These are phyloP conservation scores for Heteromurus nitidus DNA, from an alignment of 2,888 invertebrate genomes.

Conservation along the genomic window DNA sequence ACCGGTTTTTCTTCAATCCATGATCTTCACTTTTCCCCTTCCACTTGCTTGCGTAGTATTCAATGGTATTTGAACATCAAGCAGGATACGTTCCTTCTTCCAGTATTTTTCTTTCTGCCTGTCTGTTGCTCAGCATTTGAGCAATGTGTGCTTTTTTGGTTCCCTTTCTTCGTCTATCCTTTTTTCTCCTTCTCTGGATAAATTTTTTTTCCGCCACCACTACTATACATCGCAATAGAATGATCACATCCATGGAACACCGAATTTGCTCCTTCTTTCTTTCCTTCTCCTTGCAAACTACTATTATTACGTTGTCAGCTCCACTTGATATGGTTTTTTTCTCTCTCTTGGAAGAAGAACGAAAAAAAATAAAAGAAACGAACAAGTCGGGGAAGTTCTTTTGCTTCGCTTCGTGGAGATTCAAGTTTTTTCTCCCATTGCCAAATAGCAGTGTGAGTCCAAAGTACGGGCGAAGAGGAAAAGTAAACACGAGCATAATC, in stretches of 20 bases:
- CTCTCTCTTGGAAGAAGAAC: constrained; percentile 6
- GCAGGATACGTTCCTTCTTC: constrained; percentile 7
- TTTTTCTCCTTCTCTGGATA: background rate
- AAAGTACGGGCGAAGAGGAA: background rate
- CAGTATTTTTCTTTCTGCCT: background rate
- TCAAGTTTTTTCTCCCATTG: too few species aligned
- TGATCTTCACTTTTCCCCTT: constrained; percentile 34
- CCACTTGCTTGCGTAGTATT: background rate
- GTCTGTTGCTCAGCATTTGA: constrained; percentile 8
- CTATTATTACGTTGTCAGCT: constrained; percentile 55
- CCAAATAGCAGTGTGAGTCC: background rate
- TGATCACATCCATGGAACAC: constrained; percentile 30
- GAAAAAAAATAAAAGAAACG: constrained; percentile 27
- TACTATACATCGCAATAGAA: constrained; percentile 11
- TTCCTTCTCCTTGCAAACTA: background rate
- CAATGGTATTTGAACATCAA: constrained; percentile 33
- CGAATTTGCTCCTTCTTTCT: constrained; percentile 34
- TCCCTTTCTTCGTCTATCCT: background rate
- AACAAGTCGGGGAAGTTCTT: too few species aligned
- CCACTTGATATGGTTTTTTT: constrained; percentile 7
- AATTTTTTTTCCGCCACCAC: background rate
- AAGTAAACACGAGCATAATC: background rate
- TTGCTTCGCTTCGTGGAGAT: too few species aligned
- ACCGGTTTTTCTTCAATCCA: too few species aligned
- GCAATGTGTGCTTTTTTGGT: constrained; percentile 1